Conservation (phyloP, 1,140 invertebrate species). For the Hypsibius dujardini region DNA sequence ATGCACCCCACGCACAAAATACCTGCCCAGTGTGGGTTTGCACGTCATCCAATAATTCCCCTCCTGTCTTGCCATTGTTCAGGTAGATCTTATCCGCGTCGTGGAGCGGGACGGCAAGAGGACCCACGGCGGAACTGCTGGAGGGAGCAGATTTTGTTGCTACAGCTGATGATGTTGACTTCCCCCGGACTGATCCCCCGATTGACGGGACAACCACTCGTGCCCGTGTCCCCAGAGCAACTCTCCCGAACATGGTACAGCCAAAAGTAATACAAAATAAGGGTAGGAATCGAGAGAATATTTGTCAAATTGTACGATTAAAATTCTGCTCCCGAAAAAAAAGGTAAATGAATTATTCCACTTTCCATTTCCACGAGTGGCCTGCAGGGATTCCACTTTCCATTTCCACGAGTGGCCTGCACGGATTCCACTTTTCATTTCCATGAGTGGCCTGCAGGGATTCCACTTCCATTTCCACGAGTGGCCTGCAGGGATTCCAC, state of each 20-base stretch:
- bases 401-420: too few relatives aligned
- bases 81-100: neutral
- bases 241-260: neutral
- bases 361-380: too few relatives aligned
- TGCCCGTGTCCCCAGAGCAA: neutral
- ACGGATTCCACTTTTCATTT: too few relatives aligned
- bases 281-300: too few relatives aligned
- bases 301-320: too few relatives aligned
- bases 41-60: constrained; percentile 30
- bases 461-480: too few relatives aligned
- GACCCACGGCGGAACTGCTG: neutral
- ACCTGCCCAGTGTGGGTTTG: constrained; percentile 48
- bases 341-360: too few relatives aligned
- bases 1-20: constrained; percentile 21
- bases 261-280: neutral
- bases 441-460: too few relatives aligned
- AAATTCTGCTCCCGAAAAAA: too few relatives aligned
- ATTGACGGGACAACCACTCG: neutral
- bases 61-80: neutral
- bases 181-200: neutral
- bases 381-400: too few relatives aligned
- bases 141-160: too few relatives aligned
- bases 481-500: too few relatives aligned
- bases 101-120: neutral
- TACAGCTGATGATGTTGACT: neutral